Percentiles rank a stretch among this genome's conserved stretches.
Conservation (phyloP, 1,140 invertebrate species). For the Bombus consobrinus region DNA sequence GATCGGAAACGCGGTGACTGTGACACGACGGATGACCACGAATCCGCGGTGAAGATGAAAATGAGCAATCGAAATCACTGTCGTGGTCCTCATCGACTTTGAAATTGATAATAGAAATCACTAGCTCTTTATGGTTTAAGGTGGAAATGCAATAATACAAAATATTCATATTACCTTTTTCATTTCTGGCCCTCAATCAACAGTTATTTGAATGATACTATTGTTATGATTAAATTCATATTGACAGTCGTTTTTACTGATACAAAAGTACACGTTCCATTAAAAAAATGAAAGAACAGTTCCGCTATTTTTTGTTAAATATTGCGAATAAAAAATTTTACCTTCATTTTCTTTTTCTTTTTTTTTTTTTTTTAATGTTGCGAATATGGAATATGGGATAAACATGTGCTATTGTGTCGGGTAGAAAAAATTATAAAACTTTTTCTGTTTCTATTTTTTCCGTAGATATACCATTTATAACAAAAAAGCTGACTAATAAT, state of each 20-base stretch:
- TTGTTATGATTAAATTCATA: too few species aligned
- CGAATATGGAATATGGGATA: background rate
- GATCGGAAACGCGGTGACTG: background rate
- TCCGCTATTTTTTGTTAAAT: background rate
- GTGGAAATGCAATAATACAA: background rate
- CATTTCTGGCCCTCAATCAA: too few species aligned
- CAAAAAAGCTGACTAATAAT: background rate
- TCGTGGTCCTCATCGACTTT: background rate
- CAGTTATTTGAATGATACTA: too few species aligned
- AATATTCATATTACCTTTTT: background rate
- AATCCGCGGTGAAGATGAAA: conserved; percentile 1
- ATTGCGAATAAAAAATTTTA: background rate
- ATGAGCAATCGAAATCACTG: background rate
- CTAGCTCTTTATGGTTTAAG: background rate
- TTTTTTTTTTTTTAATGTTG: background rate
- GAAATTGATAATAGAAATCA: conserved; percentile 15
- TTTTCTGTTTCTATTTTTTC: background rate
- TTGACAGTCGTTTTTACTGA: too few species aligned
- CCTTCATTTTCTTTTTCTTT: background rate
- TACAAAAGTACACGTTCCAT: background rate
- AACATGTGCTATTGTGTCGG: background rate
- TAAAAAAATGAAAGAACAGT: background rate
- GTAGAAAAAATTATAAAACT: background rate
- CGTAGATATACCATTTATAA: background rate
- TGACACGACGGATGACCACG: conserved; percentile 1